A percentile compares a stretch with the other conserved stretches of the same genome.
phyloP scores from a whole-genome alignment of 92 coral and sea anemone genomes.

The Parazoanthus darwini region DNA sequence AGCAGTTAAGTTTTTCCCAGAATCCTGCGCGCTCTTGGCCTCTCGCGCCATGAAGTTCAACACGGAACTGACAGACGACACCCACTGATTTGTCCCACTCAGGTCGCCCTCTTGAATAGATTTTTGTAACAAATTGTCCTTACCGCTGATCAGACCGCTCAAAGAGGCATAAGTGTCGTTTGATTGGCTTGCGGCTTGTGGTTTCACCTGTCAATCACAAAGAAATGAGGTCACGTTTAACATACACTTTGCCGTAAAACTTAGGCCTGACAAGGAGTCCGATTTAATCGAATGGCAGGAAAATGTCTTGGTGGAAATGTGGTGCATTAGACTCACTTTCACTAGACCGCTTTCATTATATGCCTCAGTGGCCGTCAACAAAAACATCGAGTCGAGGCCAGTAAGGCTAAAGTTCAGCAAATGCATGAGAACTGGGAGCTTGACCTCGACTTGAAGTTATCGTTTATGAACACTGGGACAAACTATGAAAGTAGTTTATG shows the following conservation, averaged over 20 bases:
- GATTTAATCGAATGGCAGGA: too few species aligned
- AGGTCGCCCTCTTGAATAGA: constrained; percentile 61
- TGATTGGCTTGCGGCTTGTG: not conserved
- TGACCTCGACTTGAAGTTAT: too few species aligned
- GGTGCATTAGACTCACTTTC: too few species aligned
- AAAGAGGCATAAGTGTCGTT: not conserved
- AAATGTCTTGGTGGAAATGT: too few species aligned
- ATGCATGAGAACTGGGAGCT: too few species aligned
- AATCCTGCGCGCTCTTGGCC: not conserved
- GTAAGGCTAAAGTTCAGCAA: too few species aligned
- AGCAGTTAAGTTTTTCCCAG: constrained; percentile 16
- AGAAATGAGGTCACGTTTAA: not conserved
- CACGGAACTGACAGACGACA: constrained; percentile 48
- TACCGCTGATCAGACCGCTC: constrained; percentile 17
- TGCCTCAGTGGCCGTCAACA: too few species aligned
- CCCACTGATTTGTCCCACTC: constrained; percentile 42
- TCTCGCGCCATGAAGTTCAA: constrained; percentile 50
- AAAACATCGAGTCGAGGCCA: too few species aligned
- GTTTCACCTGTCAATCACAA: not conserved
- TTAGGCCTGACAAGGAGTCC: too few species aligned
- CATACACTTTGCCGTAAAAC: not conserved
- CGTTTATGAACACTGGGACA: too few species aligned
- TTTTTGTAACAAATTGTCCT: constrained; percentile 38
- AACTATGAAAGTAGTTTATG: too few species aligned
- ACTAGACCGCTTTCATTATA: too few species aligned